Conservation (phyloP, 1,140 invertebrate genomes). For the Leucophenga varia region DNA sequence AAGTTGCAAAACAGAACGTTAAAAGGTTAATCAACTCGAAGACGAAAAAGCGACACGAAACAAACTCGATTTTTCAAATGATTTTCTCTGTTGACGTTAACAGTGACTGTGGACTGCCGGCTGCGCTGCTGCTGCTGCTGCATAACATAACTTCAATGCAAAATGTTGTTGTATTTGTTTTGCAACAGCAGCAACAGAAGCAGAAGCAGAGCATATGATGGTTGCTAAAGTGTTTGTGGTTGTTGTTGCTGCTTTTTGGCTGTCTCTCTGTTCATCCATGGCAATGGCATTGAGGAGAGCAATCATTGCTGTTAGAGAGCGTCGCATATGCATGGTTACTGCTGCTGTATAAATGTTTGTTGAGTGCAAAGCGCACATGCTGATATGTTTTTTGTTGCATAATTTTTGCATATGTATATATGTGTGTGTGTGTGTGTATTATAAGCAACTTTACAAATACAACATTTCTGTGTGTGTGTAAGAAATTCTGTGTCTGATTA, state of each 20-base stretch:
- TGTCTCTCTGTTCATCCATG: constrained; percentile 31
- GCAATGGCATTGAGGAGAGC: constrained; percentile 45
- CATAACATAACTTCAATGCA: no score
- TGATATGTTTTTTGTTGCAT: constrained; percentile 26
- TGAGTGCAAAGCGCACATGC: not conserved
- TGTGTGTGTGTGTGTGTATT: constrained; percentile 9
- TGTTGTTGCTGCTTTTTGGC: constrained; percentile 12
- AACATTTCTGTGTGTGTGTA: constrained; percentile 3
- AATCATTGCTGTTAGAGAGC: constrained; percentile 8
- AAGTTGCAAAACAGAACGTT: constrained; percentile 49
- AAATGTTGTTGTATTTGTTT: constrained; percentile 4
- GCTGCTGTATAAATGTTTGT: constrained; percentile 20
- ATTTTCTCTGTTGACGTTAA: no score
- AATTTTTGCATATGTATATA: constrained; percentile 35
- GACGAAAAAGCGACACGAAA: no score
- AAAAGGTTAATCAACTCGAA: constrained; percentile 56
- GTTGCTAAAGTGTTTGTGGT: no score
- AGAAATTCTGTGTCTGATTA: no score
- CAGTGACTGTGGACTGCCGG: no score
- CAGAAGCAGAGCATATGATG: constrained; percentile 35
- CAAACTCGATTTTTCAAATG: no score
- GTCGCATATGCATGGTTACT: constrained; percentile 44
- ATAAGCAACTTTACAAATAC: no score
- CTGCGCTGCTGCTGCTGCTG: no score
- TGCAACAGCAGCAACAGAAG: constrained; percentile 11